Base-by-base conservation (phyloP, 2,797 vertebrate species). In the Lateolabrax maculatus region DNA sequence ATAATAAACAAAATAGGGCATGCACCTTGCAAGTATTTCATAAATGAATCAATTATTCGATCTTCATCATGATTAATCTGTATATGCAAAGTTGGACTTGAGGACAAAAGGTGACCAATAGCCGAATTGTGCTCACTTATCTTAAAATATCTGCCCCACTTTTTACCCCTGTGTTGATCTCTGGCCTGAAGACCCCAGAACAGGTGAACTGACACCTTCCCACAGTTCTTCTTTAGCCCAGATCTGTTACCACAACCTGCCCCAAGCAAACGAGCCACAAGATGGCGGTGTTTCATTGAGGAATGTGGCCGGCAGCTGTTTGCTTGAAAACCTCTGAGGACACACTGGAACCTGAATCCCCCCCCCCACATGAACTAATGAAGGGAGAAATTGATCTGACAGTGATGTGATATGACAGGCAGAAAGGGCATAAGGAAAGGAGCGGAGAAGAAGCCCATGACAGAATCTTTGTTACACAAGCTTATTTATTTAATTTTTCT, bases 251-350 rank as follows among this genome's bases (percentile, higher is more conserved):
- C 53, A 41, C 46, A 62, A 13, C 25, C 77, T 87, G 87, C 58
- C 63, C 52, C 3, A 3, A 73, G 65, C 41, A 12, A 43, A 8
- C 1, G 0, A 6, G 56, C 87, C 94, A 89, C 91, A 25, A 79
- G 94, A 85, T 92, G 94, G 92, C 87, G 70, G n/a, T 91, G 81
- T 92, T 94, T 87, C 71, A 66, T 44, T 51, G 61, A 73, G n/a
- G 16, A 70, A 75, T 2, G 31, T 44, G 49, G 46, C 80, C 63
- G 1, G 56, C 71, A 72, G 73, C 74, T 67, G 61, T 74, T 80
- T 34, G 31, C 23, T 13, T 23, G 10, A 23, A 52, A 52, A 27
- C 39, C 63, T 63, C 25, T 21, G 65, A 75, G 67, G 56, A 60
- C 39, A 72, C 55, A 43, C 57, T 11, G 49, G 44, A 74, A 70